phyloP scores from a whole-genome alignment of 2,888 invertebrate species.

The Empis stercorea region DNA sequence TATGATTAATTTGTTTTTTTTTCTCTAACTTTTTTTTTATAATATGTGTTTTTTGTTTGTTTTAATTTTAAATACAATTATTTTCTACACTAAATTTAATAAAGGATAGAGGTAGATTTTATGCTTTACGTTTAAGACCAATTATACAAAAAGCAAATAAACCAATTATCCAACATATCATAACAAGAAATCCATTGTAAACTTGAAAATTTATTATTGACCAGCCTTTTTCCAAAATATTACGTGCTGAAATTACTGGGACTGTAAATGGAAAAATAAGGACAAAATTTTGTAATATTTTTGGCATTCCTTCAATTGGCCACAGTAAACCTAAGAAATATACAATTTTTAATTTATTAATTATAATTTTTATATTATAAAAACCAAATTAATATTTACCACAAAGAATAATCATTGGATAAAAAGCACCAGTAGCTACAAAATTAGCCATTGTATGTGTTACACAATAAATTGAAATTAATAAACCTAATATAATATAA shows the following conservation, averaged over 20 bases:
- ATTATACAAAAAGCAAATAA: slow-evolving; percentile 45
- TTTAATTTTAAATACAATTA: no score
- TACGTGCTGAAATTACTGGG: slow-evolving; percentile 61
- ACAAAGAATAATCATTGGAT: slow-evolving; percentile 75
- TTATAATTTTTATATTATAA: background rate
- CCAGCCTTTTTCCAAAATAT: slow-evolving; percentile 64
- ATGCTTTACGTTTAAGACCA: slow-evolving; percentile 37
- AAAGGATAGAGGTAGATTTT: slow-evolving; percentile 14
- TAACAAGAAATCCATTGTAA: slow-evolving; percentile 57
- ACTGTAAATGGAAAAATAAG: slow-evolving; percentile 65
- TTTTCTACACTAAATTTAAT: no score
- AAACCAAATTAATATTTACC: slow-evolving; percentile 45
- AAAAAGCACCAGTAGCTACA: slow-evolving; percentile 75
- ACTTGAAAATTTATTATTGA: slow-evolving; percentile 53
- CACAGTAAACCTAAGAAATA: slow-evolving; percentile 54
- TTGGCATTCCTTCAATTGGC: slow-evolving; percentile 57
- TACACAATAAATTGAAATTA: slow-evolving; percentile 66
- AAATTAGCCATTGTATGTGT: slow-evolving; percentile 74
- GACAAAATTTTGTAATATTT: slow-evolving; percentile 45
- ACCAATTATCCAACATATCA: slow-evolving; percentile 49
- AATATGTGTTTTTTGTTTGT: no score
- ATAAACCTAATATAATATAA: slow-evolving; percentile 56
- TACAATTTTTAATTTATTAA: background rate
- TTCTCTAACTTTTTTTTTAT: no score
- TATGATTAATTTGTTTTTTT: no score